phyloP scores from a whole-genome alignment of 2,888 invertebrate species.

The Yponomeuta plumbellus region DNA sequence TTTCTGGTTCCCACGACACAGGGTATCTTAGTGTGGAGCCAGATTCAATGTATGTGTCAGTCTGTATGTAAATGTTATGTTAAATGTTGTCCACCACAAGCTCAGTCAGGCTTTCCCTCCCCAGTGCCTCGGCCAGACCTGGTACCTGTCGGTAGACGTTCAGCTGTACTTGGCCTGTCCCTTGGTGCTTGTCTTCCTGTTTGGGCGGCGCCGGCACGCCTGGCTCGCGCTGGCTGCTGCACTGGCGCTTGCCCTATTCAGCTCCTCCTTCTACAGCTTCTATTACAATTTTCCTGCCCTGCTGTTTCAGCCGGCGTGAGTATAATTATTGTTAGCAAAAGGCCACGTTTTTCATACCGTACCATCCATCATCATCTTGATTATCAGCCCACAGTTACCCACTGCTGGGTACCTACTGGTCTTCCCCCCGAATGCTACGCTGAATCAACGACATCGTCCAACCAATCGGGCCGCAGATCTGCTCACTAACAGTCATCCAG shows the following conservation, averaged over 20 bases:
- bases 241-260: conserved; percentile 34
- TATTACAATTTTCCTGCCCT: conserved; percentile 46
- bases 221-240: conserved; percentile 34
- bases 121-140: conserved; percentile 47
- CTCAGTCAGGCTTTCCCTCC: conserved; percentile 23
- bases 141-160: conserved; percentile 52
- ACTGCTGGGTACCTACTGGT: too few species aligned
- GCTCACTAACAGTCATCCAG: too few species aligned
- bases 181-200: conserved; percentile 39
- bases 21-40: too few species aligned
- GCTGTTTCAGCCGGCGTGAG: conserved; percentile 53
- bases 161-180: conserved; percentile 47
- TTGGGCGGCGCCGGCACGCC: conserved; percentile 33
- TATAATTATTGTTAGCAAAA: conserved; percentile 16
- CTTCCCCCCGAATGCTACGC: too few species aligned
- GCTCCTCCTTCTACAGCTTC: conserved; percentile 43
- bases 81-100: background rate
- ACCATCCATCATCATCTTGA: too few species aligned
- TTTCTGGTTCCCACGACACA: too few species aligned
- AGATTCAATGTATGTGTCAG: too few species aligned
- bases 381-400: too few species aligned
- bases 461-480: too few species aligned
- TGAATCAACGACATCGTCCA: too few species aligned
- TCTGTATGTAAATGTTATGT: too few species aligned
- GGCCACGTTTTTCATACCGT: background rate